Conservation (phyloP, 2,113 vertebrate genomes). For the Potamarius usumacintae region DNA sequence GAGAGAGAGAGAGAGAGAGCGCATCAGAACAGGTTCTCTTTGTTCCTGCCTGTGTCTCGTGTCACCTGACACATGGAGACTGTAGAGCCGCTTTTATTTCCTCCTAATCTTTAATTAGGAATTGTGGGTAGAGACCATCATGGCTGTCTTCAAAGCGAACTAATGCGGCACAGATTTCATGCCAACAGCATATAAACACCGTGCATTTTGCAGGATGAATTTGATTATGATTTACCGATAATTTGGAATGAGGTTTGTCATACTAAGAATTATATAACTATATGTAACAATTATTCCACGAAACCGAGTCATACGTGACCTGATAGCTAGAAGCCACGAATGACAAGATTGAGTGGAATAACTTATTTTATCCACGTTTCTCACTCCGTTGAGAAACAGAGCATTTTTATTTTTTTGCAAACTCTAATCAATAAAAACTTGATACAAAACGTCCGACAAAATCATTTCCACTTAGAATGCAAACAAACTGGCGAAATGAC, state of each 20-base stretch:
- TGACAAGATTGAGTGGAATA: no score
- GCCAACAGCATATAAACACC: not conserved
- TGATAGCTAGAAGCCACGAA: no score
- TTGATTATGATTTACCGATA: not conserved
- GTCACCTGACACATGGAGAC: conserved; percentile 69
- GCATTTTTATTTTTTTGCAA: no score
- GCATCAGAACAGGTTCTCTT: conserved; percentile 40
- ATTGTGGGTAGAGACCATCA: conserved; percentile 60
- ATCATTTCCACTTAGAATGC: no score
- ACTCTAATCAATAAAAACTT: no score
- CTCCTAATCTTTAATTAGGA: conserved; percentile 70
- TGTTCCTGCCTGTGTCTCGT: conserved; percentile 60
- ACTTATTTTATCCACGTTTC: no score
- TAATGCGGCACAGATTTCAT: not conserved
- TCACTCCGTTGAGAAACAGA: no score
- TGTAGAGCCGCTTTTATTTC: conserved; percentile 61
- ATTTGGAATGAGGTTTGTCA: not conserved
- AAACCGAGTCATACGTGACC: no score
- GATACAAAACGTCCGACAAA: no score
- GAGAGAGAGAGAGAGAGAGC: conserved; percentile 41
- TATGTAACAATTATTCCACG: no score
- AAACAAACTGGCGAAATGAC: no score
- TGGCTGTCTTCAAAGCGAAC: conserved; percentile 33
- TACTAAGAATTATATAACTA: not conserved
- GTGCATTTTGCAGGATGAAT: not conserved